Base-by-base conservation (phyloP, 2,888 invertebrate genomes). In the Sarcophaga subvicina region DNA sequence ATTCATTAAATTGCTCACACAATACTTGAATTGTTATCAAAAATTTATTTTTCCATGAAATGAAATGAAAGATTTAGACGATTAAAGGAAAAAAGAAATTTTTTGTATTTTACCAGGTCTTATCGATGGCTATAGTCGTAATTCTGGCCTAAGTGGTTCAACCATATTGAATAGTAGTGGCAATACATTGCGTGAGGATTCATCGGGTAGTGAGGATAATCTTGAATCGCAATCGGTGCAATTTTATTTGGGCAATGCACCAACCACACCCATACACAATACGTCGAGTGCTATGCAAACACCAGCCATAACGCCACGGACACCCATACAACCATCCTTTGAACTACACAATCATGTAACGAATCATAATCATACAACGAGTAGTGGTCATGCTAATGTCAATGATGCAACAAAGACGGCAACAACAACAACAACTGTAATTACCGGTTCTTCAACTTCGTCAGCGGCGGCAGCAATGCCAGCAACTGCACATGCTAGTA, bases 121-220 rank as follows among this genome's bases (percentile, higher is more conserved):
- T 83, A 85, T 90, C 80, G 92, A 92, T 89, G 90, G 88, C 89
- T 91, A 91, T 85, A 91, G 90, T 88, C 90, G 91, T 71, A 91
- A 89, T 88, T 89, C 89, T 60, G 88, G 88, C 72, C 71, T 87
- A 69, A 87, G 86, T 80, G 89, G 89, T 76, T 89, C 90, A 77
- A 89, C 81, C 59, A 88, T 90, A 37, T 88, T 90, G 78, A 90
- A 89, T 81, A 90, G 89, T 82, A 90, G 89, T 79, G 88, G 90
- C 27, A 89, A 89, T 82, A 89, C 90, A 27, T 86, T 89, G 69
- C 91, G 91, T 25, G 93, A 92, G 83, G 93, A 93, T 89, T 92
- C 92, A 75, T 92, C 92, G 37, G 90, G 91, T 77, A 92, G 92
- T 87, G 93, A 92, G 76, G 93, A 93, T 80, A 87, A 88, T 71